phyloP scores from a whole-genome alignment of 2,797 vertebrate genomes.

The Pogoniulus pusillus region DNA sequence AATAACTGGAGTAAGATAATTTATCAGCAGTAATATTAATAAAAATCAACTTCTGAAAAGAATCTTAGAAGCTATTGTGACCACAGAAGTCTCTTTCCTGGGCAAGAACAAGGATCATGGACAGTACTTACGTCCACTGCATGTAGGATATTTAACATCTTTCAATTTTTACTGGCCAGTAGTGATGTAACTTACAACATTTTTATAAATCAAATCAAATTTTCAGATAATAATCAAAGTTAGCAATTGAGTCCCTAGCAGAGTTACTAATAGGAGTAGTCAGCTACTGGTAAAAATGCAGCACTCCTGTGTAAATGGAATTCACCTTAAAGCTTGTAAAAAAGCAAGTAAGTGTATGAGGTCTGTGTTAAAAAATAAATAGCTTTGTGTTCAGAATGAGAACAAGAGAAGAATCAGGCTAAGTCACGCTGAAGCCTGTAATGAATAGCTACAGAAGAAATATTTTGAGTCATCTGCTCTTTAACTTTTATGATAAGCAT shows the following conservation, averaged over 20 bases:
- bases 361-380: background rate
- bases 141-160: background rate
- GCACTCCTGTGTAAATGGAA: background rate
- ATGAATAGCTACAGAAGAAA: background rate
- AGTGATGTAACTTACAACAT: background rate
- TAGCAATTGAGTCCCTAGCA: background rate
- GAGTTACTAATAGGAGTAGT: background rate
- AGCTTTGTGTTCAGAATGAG: background rate
- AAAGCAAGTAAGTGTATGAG: background rate
- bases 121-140: background rate
- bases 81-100: background rate
- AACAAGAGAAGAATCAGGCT: background rate
- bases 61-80: background rate
- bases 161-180: background rate
- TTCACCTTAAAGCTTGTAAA: background rate
- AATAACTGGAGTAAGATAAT: background rate
- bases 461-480: constrained; percentile 18
- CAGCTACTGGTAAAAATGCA: background rate
- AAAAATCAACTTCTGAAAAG: background rate
- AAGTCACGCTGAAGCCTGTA: background rate
- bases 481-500: background rate
- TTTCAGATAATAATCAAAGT: background rate
- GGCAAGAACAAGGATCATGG: background rate
- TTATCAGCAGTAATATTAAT: background rate
- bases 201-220: background rate